phyloP scores from a whole-genome alignment of 1,140 invertebrate species.

The Physella acuta region DNA sequence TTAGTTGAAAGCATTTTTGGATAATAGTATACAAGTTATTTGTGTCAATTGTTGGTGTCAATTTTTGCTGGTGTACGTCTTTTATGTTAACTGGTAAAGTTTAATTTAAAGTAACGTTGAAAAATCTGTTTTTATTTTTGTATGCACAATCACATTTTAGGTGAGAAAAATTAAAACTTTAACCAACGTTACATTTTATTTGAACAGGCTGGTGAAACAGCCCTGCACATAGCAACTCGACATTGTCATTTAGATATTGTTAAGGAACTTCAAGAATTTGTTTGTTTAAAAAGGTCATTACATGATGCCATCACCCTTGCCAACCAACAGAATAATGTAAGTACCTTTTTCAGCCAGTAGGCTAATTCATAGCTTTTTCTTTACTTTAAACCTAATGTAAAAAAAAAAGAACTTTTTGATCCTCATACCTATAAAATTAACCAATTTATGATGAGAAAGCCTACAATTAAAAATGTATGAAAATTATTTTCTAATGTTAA shows the following conservation, averaged over 20 bases:
- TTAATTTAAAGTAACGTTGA: too few relatives aligned
- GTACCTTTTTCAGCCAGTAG: too few relatives aligned
- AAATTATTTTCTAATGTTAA: background rate
- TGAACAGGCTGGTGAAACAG: slow-evolving; percentile 61
- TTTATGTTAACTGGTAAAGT: too few relatives aligned
- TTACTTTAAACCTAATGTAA: too few relatives aligned
- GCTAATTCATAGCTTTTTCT: too few relatives aligned
- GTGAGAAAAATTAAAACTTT: background rate
- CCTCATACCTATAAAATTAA: background rate
- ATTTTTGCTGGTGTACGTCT: too few relatives aligned
- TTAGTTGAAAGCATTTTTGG: too few relatives aligned
- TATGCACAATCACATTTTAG: too few relatives aligned
- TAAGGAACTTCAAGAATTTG: slow-evolving; percentile 51
- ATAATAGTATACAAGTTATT: too few relatives aligned
- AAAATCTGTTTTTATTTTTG: too few relatives aligned
- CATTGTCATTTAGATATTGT: slow-evolving; percentile 63
- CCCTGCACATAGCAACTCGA: slow-evolving; percentile 63
- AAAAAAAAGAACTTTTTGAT: too few relatives aligned
- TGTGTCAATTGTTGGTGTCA: too few relatives aligned
- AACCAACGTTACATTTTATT: background rate
- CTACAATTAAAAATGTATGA: background rate
- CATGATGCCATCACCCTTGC: slow-evolving; percentile 57
- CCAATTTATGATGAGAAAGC: background rate
- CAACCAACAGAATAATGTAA: slow-evolving; percentile 62
- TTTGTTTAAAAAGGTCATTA: slow-evolving; percentile 43